Evolutionary conservation across 2,113 vertebrate species (phyloP).

Genomic region (Chloropsis hardwickii): DNA sequence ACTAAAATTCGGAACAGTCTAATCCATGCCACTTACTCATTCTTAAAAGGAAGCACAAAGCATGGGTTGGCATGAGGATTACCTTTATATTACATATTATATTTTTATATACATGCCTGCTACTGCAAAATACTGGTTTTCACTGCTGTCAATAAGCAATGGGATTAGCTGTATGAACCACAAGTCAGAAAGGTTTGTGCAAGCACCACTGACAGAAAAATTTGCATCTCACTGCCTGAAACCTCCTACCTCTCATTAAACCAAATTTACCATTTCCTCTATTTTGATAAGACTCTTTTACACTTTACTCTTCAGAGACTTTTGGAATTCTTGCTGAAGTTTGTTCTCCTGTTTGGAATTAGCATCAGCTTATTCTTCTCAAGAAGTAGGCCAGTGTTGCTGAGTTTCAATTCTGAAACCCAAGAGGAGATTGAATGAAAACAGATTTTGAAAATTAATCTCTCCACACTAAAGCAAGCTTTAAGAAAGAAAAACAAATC

Average conservation of each 20-base stretch:
- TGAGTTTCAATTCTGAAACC: neutral
- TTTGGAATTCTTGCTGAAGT: neutral
- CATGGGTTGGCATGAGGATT: neutral
- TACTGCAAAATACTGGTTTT: neutral
- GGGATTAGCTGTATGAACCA: neutral
- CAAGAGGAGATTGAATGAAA: neutral
- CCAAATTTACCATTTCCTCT: neutral
- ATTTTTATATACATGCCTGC: neutral
- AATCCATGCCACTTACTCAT: neutral
- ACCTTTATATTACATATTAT: neutral
- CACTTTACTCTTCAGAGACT: neutral
- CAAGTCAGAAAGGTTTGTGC: neutral
- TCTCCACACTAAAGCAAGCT: neutral
- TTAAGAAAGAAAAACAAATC: neutral
- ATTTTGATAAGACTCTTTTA: neutral
- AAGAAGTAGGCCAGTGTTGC: neutral
- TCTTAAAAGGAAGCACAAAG: neutral
- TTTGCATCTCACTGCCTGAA: neutral
- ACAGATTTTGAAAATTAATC: neutral
- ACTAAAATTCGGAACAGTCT: neutral
- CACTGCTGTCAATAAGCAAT: neutral
- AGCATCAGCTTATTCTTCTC: neutral
- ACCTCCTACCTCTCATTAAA: neutral
- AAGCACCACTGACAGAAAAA: neutral
- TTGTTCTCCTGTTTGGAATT: neutral